Percentiles rank a stretch among this genome's conserved stretches.
Evolutionary conservation across 1,140 invertebrate species (phyloP).

Genomic region (Musca domestica): DNA sequence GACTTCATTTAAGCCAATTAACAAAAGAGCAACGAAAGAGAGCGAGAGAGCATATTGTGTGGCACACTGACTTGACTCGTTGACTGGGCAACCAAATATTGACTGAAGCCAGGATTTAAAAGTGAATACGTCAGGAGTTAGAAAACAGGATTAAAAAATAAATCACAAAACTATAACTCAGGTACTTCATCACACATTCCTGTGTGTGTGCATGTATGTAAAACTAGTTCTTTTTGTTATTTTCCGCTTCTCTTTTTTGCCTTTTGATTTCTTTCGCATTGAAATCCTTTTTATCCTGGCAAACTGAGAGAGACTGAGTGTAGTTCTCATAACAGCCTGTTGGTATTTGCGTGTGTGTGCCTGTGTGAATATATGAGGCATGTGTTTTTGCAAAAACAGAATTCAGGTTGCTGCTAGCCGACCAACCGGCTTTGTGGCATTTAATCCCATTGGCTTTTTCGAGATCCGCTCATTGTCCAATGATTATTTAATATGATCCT

Average conservation of each 20-base stretch:
- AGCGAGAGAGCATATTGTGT: no score
- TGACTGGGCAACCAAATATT: slow-evolving; percentile 6
- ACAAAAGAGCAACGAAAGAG: no score
- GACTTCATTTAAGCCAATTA: slow-evolving; percentile 23
- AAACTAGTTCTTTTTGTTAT: background rate
- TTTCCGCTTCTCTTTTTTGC: background rate
- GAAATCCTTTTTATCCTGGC: slow-evolving; percentile 11
- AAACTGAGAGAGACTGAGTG: background rate
- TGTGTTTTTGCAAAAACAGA: background rate
- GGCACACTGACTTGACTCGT: background rate
- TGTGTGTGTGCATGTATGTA: background rate
- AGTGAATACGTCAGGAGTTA: slow-evolving; percentile 11
- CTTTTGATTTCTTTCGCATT: slow-evolving; percentile 8
- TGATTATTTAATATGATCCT: no score
- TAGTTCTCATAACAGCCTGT: background rate
- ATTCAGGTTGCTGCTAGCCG: slow-evolving; percentile 8
- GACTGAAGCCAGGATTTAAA: slow-evolving; percentile 19
- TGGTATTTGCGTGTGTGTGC: background rate
- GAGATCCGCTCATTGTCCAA: no score
- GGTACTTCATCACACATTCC: background rate
- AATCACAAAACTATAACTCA: no score
- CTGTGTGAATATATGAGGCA: background rate
- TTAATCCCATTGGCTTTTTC: no score
- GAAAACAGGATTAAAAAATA: background rate
- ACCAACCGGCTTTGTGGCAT: no score